phyloP scores from a whole-genome alignment of 2,113 vertebrate genomes.

The Dryoscopus gambensis region DNA sequence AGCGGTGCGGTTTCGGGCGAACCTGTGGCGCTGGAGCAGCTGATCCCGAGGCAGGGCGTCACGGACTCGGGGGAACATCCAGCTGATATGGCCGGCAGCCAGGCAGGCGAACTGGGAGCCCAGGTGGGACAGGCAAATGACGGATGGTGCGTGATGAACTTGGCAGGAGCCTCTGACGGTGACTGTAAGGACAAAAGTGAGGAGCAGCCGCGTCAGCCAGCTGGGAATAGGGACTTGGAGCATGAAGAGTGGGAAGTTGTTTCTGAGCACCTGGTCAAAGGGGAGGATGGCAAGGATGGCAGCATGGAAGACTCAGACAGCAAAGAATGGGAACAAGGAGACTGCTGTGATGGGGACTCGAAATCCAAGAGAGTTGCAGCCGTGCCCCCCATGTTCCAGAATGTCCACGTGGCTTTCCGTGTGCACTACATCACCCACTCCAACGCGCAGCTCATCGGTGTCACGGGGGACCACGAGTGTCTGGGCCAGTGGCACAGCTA shows the following conservation, averaged over 20 bases:
- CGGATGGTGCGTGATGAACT: background rate
- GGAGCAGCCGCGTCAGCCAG: background rate
- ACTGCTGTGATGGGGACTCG: conserved; percentile 7
- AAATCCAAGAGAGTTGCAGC: conserved; percentile 64
- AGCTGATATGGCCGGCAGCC: background rate
- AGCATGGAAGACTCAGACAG: background rate
- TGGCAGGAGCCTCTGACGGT: background rate
- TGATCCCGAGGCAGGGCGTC: background rate
- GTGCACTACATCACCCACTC: conserved; percentile 85
- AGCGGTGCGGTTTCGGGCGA: background rate
- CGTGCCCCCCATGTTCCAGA: conserved; percentile 76
- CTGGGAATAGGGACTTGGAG: background rate
- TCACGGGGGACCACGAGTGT: conserved; percentile 83
- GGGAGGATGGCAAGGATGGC: background rate
- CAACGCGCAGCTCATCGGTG: conserved; percentile 71
- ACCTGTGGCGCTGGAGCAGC: background rate
- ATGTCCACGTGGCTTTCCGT: conserved; percentile 78
- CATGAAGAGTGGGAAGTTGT: conserved; percentile 66
- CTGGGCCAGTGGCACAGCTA: conserved; percentile 86
- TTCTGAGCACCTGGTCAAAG: conserved; percentile 43
- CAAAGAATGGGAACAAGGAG: conserved; percentile 47
- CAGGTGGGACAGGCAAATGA: background rate
- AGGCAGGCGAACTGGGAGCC: background rate
- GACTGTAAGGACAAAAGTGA: background rate
- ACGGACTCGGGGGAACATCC: background rate